Base-by-base conservation (phyloP, 92 coral and sea anemone species). In the Phymanthus crucifer region DNA sequence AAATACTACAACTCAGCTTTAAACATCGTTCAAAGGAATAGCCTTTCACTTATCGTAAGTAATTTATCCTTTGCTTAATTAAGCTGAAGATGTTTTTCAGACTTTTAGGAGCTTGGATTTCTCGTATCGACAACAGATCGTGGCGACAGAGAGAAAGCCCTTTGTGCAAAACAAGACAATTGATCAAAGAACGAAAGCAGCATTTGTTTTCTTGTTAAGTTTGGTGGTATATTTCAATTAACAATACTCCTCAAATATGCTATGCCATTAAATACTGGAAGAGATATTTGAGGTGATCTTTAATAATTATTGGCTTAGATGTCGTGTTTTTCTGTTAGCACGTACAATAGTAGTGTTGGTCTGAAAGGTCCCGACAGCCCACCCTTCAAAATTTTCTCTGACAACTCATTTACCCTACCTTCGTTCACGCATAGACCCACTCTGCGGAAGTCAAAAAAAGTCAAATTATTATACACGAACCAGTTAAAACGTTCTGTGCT, bases 391-490 rank as follows among this genome's bases (percentile, higher is more conserved):
- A 38, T 24, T 58, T 76, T 32, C 45, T 16, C 78, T 58, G 80
- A 76, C 80, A 76, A 76, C 80, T 34, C 13, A 32, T 54, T 32
- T 35, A 47, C 17, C 82, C 45, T 92, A 92, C 97, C 97, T 92
- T 92, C 94, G 84, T 76, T 84, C 84, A 43, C 85, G 90, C 65
- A 75, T 86, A 66, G 94, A 82, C 50, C 91, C 91, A 82, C 83
- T 94, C 70, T 70, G 84, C 91, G 88, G 57, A 50, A 68, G 77
- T 67, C 66, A 77, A 33, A 31, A 32, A 77, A 31, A 14, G 61
- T 64, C 75, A 76, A 77, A 48, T 29, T 26, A 67, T 64, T 79
- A 73, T 27, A 74, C 24, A 40, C 85, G 71, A 34, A 54, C 18
- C 35, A 40, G 54, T 78, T 78, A 56, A 32, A 45, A 70, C 46